Conservation (phyloP, 1,140 invertebrate genomes). For the Meloidogyne chitwoodi region DNA sequence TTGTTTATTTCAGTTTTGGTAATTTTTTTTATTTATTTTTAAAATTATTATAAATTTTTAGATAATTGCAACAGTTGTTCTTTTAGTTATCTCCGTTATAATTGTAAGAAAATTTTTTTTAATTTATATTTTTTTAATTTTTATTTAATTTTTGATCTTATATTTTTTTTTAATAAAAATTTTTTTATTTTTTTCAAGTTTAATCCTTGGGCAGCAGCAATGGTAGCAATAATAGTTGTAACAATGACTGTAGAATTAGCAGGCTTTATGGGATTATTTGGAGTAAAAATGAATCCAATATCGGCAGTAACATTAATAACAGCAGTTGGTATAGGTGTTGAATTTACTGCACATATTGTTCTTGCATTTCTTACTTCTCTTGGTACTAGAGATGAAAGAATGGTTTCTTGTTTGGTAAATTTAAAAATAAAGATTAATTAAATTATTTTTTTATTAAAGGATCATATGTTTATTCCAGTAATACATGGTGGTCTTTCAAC, state of each 20-base stretch:
- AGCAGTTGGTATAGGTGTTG: constrained; percentile 79
- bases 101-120: constrained; percentile 68
- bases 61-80: constrained; percentile 44
- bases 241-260: constrained; percentile 76
- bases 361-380: constrained; percentile 83
- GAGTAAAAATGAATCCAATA: constrained; percentile 81
- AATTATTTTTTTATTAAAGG: constrained; percentile 49
- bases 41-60: not conserved
- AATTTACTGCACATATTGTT: constrained; percentile 79
- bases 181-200: not conserved
- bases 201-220: constrained; percentile 64
- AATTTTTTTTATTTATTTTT: not conserved
- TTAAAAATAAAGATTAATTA: not conserved
- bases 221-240: constrained; percentile 70
- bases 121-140: constrained; percentile 72
- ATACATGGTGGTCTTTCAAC: constrained; percentile 80
- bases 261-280: constrained; percentile 78
- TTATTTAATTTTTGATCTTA: constrained; percentile 66
- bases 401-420: constrained; percentile 68
- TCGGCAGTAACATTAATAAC: constrained; percentile 74
- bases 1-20: constrained; percentile 74
- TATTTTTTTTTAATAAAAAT: not conserved
- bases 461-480: constrained; percentile 73
- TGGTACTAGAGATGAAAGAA: constrained; percentile 74
- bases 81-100: constrained; percentile 71